A percentile compares a stretch with the other conserved stretches of the same genome.
phyloP scores from a whole-genome alignment of 2,888 invertebrate genomes.

The Metallyticus violacea region DNA sequence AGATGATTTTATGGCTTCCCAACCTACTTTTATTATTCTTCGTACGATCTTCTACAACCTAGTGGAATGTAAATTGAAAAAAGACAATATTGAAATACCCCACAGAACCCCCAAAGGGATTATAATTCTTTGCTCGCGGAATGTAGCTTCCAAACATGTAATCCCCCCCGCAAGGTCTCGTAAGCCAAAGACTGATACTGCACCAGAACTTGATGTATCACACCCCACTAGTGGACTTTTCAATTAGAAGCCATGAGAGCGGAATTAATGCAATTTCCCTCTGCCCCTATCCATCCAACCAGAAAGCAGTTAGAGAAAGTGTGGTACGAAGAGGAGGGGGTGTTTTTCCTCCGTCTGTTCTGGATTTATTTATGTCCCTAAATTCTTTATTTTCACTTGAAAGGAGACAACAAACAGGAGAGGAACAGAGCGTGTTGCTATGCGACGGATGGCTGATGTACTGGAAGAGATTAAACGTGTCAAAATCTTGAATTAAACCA shows the following conservation, averaged over 20 bases:
- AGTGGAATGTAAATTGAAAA: background rate
- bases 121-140: background rate
- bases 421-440: background rate
- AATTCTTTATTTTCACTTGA: constrained; percentile 31
- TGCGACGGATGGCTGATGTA: background rate
- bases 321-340: background rate
- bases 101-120: background rate
- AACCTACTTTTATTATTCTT: background rate
- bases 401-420: constrained; percentile 23
- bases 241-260: constrained; percentile 53
- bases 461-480: background rate
- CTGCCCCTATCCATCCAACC: background rate
- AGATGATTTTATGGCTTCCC: background rate
- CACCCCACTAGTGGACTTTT: constrained; percentile 38
- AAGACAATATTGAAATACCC: background rate
- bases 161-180: too few species aligned
- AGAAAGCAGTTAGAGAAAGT: constrained; percentile 17
- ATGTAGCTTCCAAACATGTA: background rate
- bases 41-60: background rate
- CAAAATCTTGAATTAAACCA: background rate
- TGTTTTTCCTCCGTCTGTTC: constrained; percentile 21
- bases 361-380: constrained; percentile 23
- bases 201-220: constrained; percentile 2
- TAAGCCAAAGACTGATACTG: background rate
- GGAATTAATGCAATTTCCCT: constrained; percentile 46